Conservation (phyloP, 2,888 invertebrate genomes). For the Campoletis raptor region DNA sequence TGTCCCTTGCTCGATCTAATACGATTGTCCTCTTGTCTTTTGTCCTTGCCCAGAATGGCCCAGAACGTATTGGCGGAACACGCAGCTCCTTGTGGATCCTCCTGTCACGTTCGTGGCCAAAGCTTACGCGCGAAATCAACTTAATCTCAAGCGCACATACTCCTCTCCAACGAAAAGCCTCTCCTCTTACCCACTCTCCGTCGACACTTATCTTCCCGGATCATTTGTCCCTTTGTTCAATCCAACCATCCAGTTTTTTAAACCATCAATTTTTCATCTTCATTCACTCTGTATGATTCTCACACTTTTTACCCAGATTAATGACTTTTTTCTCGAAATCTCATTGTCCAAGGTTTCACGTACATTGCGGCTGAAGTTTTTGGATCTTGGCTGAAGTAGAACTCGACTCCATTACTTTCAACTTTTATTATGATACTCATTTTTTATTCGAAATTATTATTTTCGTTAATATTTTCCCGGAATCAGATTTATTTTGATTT, state of each 20-base stretch:
- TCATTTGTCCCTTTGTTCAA: slow-evolving; percentile 6
- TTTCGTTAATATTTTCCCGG: background rate
- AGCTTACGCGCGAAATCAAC: slow-evolving; percentile 50
- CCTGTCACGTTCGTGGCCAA: slow-evolving; percentile 58
- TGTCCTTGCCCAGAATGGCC: slow-evolving; percentile 54
- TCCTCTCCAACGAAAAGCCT: slow-evolving; percentile 11
- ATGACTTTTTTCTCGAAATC: background rate
- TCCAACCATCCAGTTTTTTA: slow-evolving; percentile 13
- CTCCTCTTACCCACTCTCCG: background rate
- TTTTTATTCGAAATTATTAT: no score
- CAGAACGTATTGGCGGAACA: slow-evolving; percentile 54
- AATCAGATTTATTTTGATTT: background rate
- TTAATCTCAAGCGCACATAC: slow-evolving; percentile 46
- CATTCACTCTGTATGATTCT: background rate
- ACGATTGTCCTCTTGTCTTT: slow-evolving; percentile 80
- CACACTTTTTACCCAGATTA: background rate
- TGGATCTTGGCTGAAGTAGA: background rate
- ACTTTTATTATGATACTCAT: background rate
- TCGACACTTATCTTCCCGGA: slow-evolving; percentile 21
- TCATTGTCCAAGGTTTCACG: background rate
- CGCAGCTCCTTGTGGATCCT: slow-evolving; percentile 74
- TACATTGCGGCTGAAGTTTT: background rate
- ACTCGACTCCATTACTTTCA: no score
- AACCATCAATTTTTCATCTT: background rate
- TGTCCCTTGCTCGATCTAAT: slow-evolving; percentile 74